Evolutionary conservation across 1,140 invertebrate species (phyloP).

Genomic region (Babylonia areolata): DNA sequence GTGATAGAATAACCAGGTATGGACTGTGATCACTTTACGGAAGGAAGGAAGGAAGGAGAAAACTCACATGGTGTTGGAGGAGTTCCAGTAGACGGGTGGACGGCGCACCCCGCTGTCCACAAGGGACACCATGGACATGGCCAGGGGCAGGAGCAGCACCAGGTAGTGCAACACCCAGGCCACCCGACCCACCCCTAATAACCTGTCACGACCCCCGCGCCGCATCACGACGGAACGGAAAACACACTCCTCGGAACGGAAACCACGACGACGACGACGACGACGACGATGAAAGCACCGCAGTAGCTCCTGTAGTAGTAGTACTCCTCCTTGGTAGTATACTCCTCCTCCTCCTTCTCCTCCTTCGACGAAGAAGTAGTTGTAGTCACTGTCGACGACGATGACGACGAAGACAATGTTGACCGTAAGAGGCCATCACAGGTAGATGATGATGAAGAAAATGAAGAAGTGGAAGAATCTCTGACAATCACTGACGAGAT

Average conservation of each 20-base stretch:
- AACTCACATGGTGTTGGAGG: conserved; percentile 54
- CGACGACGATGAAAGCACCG: no score
- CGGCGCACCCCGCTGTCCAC: conserved; percentile 48
- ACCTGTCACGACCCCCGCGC: background rate
- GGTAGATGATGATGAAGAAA: no score
- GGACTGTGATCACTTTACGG: background rate
- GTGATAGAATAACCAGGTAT: background rate
- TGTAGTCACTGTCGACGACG: no score
- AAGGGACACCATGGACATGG: conserved; percentile 50
- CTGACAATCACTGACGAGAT: no score
- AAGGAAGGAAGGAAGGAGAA: background rate
- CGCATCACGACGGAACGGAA: conserved; percentile 16
- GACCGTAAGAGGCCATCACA: no score
- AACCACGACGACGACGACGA: no score
- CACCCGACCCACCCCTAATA: conserved; percentile 37
- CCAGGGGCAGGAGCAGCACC: conserved; percentile 45
- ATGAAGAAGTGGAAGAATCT: no score
- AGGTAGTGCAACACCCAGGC: conserved; percentile 50
- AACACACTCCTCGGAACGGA: background rate
- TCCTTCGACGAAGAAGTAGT: no score
- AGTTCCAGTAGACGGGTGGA: conserved; percentile 51
- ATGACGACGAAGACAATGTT: no score
- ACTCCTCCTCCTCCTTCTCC: no score
- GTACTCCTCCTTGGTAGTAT: no score
- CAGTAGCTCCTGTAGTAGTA: no score